Evolutionary conservation across 2,797 vertebrate species (phyloP).

Genomic region (Champsocephalus gunnari): DNA sequence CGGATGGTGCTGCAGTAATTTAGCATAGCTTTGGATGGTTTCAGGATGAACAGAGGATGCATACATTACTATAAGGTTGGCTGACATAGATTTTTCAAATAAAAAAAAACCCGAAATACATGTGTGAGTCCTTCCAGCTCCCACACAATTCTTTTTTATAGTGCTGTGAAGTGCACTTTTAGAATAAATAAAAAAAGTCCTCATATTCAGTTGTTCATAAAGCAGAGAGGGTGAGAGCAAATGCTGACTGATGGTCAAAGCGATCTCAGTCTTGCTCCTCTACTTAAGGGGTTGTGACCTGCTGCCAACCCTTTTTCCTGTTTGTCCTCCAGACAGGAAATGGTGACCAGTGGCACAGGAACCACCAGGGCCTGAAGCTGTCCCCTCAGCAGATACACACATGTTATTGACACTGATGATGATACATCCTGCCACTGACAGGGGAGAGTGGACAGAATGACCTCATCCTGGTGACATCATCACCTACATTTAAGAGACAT

Average conservation of each 20-base stretch:
- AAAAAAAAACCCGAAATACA: too few relatives aligned
- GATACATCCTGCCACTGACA: conserved; percentile 34
- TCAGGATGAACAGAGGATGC: neutral
- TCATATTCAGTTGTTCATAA: neutral
- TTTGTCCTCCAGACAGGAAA: conserved; percentile 63
- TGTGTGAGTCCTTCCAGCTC: neutral
- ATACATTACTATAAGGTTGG: neutral
- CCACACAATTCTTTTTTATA: neutral
- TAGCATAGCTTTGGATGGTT: neutral
- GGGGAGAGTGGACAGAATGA: conserved; percentile 28
- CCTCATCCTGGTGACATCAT: conserved; percentile 47
- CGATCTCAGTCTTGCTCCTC: conserved; percentile 17
- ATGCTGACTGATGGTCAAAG: conserved; percentile 65
- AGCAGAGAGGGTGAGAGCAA: conserved; percentile 2
- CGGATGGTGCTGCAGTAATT: neutral
- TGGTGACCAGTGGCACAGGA: conserved; percentile 56
- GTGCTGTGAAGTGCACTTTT: conserved; percentile 1
- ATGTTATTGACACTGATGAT: conserved; percentile 29
- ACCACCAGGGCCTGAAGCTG: conserved; percentile 20
- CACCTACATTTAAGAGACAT: neutral
- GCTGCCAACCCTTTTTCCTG: conserved; percentile 64
- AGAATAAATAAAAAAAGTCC: conserved; percentile 2
- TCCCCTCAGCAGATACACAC: conserved; percentile 49
- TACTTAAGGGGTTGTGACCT: conserved; percentile 47
- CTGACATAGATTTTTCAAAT: too few relatives aligned